Base-by-base conservation (phyloP, 2,113 vertebrate genomes). In the Notarius lentiginosus region DNA sequence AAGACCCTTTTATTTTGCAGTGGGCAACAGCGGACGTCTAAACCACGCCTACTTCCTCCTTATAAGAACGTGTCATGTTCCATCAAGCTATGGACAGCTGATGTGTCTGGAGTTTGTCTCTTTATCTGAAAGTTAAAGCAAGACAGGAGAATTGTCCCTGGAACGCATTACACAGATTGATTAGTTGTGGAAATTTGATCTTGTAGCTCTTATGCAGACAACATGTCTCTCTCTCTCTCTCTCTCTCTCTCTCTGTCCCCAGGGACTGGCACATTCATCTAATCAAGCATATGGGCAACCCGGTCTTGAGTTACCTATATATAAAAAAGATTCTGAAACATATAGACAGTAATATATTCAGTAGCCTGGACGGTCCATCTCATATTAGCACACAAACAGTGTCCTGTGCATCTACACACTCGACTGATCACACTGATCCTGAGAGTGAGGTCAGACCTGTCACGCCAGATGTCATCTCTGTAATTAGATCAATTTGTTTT, bases 401-500 rank as follows among this genome's bases (percentile, higher is more conserved):
- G 56, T 49, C 68, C n/a, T 12, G 12, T 9, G 55, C 65, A 65
- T 56, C 66, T 24, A 47, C 86, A 83, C 87, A 75, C 68, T 47
- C 53, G 51, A 68, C 34, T 75, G 66, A 70, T 65, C 68, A 51
- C n/a, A 56, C n/a, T 68, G n/a, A 22, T 10, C 66, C 87, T 10
- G 65, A 68, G 83, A 82, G 84, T 88, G 85, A 87, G 89, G 77
- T 90, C 89, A 88, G 61, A 58, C 66, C 27, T 88, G 70, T 22
- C 63, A 4, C n/a, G 72, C 55, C 84, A 89, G 87, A 89, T 88
- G 87, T 84, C 84, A 20, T 8, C 60, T 17, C 34, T 87, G n/a
- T 86, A 88, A 92, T 90, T 87, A 34, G 53, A 87, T 92, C 87
- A 7, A 73, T 30, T 81, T 84, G 84, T 66, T 9, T 79, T 83